These are phyloP conservation scores for Drosophila miranda DNA, from an alignment of 1,140 invertebrate genomes.

Conservation along the genomic window DNA sequence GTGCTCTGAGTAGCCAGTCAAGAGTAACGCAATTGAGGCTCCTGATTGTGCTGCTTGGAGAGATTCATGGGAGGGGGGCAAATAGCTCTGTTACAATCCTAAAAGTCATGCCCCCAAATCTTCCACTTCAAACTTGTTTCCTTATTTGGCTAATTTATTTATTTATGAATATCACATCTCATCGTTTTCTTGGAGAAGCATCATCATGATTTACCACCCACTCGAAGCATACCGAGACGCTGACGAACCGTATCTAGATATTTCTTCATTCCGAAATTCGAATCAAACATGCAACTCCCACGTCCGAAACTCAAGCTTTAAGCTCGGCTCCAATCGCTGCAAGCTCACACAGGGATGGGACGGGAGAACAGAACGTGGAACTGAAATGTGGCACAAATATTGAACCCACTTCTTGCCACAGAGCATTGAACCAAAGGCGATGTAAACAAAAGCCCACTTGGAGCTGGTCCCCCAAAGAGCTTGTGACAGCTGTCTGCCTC, in stretches of 20 bases:
- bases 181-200: constrained; percentile 21
- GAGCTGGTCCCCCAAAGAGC: constrained; percentile 13
- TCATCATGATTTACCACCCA: constrained; percentile 42
- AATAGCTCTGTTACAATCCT: constrained; percentile 1
- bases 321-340: constrained; percentile 3
- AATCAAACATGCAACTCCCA: constrained; percentile 33
- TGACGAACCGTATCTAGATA: constrained; percentile 51
- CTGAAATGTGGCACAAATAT: constrained; percentile 4
- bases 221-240: constrained; percentile 56
- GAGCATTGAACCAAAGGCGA: constrained; percentile 25
- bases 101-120: constrained; percentile 23
- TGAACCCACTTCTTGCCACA: not conserved
- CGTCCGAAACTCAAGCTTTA: constrained; percentile 20
- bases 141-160: constrained; percentile 55
- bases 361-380: constrained; percentile 7
- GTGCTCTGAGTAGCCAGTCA: constrained; percentile 38
- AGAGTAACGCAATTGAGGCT: constrained; percentile 21
- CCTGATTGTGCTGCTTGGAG: constrained; percentile 13
- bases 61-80: not conserved
- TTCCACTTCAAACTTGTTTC: constrained; percentile 44
- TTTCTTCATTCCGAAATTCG: constrained; percentile 30
- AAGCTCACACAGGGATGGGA: constrained; percentile 8
- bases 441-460: constrained; percentile 34
- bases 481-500: constrained; percentile 33
- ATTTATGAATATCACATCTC: constrained; percentile 37